These are phyloP conservation scores for Calonectris borealis DNA, from an alignment of 2,113 vertebrate genomes.

Conservation along the genomic window DNA sequence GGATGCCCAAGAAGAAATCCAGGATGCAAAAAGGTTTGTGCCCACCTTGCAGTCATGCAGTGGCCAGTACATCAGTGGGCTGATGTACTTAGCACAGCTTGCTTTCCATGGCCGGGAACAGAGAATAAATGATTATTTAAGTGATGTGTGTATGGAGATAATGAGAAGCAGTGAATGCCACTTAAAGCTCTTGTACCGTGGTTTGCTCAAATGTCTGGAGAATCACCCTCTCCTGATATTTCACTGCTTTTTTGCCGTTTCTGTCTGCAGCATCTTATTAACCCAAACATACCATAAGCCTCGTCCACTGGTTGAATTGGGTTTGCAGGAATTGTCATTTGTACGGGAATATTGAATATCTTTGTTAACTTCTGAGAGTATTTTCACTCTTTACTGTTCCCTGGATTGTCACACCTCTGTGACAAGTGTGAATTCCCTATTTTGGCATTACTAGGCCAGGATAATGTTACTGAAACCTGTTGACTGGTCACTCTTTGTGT, in stretches of 20 bases:
- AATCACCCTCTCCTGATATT: background rate
- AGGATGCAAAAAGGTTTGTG: background rate
- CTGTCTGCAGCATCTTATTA: background rate
- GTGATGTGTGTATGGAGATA: background rate
- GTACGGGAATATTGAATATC: background rate
- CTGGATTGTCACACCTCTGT: background rate
- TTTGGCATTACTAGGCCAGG: background rate
- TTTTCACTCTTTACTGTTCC: background rate
- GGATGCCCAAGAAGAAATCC: background rate
- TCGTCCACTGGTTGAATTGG: background rate
- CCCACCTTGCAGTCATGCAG: background rate
- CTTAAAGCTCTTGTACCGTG: background rate
- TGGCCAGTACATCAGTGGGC: background rate
- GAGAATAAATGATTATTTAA: background rate
- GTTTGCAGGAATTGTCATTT: background rate
- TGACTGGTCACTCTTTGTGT: background rate
- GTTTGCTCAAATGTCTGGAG: background rate
- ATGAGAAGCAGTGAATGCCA: background rate
- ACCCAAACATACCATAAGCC: fast-evolving
- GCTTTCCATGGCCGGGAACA: background rate
- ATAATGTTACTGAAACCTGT: background rate
- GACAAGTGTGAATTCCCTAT: background rate
- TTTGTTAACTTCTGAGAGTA: background rate
- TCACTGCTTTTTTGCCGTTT: background rate
- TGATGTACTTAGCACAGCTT: background rate